Evolutionary conservation across 1,140 invertebrate genomes (phyloP).

Genomic region (Caenorhabditis elegans): WBcel235 BX284604.4:8114501-8115000

Average conservation of each 20-base stretch:
- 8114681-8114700: background rate
- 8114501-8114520: constrained; percentile 52
- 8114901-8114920: background rate
- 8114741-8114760: constrained; percentile 36
- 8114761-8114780: background rate
- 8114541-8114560: background rate
- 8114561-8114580: constrained; percentile 33
- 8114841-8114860: background rate
- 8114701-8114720: background rate
- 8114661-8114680: constrained; percentile 33
- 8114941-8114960: background rate
- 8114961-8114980: background rate
- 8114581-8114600: background rate
- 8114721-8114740: constrained; percentile 22
- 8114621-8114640: background rate
- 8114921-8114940: background rate
- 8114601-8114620: background rate
- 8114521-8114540: constrained; percentile 10
- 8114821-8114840: background rate
- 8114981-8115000: constrained; percentile 6
- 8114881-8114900: background rate
- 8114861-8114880: background rate
- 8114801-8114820: background rate
- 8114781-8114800: background rate
- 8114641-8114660: background rate